These are phyloP conservation scores for Romanomermis culicivorax DNA, from an alignment of 2,888 invertebrate species.

Conservation along the genomic window DNA sequence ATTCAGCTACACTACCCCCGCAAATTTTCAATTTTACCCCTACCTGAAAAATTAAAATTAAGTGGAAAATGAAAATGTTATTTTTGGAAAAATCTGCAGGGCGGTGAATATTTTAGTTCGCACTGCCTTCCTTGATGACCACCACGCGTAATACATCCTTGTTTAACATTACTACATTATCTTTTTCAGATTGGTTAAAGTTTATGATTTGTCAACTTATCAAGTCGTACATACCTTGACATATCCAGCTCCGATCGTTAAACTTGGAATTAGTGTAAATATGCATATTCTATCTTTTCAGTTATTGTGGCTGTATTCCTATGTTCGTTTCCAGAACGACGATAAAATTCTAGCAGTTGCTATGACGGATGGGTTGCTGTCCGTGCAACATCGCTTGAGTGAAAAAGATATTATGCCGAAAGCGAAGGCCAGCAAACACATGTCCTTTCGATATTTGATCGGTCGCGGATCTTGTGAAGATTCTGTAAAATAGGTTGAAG, in stretches of 20 bases:
- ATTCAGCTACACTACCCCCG: too few species aligned
- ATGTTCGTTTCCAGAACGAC: constrained; percentile 32
- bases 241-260: constrained; percentile 70
- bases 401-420: neutral
- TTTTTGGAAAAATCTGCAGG: too few species aligned
- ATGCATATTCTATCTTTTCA: neutral
- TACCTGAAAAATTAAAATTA: too few species aligned
- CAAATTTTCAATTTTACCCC: too few species aligned
- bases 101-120: too few species aligned
- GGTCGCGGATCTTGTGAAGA: neutral
- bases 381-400: constrained; percentile 46
- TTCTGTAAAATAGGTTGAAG: neutral
- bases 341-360: constrained; percentile 72
- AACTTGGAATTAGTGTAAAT: constrained; percentile 47
- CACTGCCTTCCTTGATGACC: too few species aligned
- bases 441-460: neutral
- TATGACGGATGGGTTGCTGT: constrained; percentile 73
- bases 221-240: constrained; percentile 66
- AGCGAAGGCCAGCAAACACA: neutral
- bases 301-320: neutral
- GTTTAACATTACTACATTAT: too few species aligned
- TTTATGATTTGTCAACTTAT: constrained; percentile 66
- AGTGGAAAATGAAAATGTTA: too few species aligned
- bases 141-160: too few species aligned
- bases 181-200: constrained; percentile 49